Evolutionary conservation across 92 coral and sea anemone genomes (phyloP), one percentile per base, ranked within the genome.

Genomic region (Scolanthus callimorphus): DNA sequence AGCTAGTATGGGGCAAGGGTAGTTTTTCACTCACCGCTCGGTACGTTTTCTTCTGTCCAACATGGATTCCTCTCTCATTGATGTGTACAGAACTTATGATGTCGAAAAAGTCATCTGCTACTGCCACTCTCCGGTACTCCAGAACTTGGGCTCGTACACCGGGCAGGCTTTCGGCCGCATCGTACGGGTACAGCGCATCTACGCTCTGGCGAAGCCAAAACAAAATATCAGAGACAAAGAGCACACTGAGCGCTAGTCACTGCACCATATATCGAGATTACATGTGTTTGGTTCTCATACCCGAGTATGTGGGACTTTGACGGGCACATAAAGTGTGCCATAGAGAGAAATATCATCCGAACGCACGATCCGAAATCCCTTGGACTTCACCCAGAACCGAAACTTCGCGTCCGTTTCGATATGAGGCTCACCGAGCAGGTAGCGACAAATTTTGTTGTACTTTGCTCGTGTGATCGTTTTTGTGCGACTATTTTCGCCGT

Each of bases 341-440:
- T 76, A 82, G 59, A 61, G 63, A 51, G 83, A 90, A 25, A 83
- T 60, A 17, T 84, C 88, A 9, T 94, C 90, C 44, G 82, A 70
- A 29, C 80, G 91, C 17, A 85, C 84, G 75, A 94, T 94, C 64
- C 99, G 96, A 76, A 94, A 94, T 60, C 96, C 94, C 64, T 94
- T 94, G 44, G 99, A 94, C 57, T 94, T 94, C 67, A 94, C 99
- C 99, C 99, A 94, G 78, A 94, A 94, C 71, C 99, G 96, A 85
- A 94, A 94, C 80, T 94, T 94, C 24, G 99, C 99, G 63, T 94
- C 99, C 17, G 99, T 94, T 64, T 94, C 99, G 52, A 94, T 84
- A 22, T 75, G 79, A 54, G 96, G 96, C 74, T 94, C 96, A 39
- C 96, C 99, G 22, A 94, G 71, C 48, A 94, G 67, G 71, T 94